Conservation (phyloP, 2,888 invertebrate species). For the Cybosia mesomella region DNA sequence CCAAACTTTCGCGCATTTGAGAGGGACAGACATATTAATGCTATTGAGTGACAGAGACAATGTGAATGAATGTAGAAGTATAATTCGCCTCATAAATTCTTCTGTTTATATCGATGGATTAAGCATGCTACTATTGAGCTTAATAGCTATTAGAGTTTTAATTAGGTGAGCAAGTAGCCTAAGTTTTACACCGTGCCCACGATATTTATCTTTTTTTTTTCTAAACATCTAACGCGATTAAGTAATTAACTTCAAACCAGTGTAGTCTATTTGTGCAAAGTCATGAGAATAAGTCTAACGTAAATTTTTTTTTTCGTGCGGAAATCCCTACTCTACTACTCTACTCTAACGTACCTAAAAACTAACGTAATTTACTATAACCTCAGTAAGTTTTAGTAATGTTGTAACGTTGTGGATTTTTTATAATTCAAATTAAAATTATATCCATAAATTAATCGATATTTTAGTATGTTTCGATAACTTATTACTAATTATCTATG, state of each 20-base stretch:
- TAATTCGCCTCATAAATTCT: background rate
- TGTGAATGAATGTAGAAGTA: background rate
- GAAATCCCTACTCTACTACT: too few relatives aligned
- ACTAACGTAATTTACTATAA: background rate
- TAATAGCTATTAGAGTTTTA: too few relatives aligned
- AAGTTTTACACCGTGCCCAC: slow-evolving; percentile 1
- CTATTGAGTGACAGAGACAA: slow-evolving; percentile 1
- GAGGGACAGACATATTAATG: background rate
- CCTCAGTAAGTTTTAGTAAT: background rate
- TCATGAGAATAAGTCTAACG: background rate
- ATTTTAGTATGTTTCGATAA: too few relatives aligned
- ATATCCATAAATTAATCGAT: too few relatives aligned
- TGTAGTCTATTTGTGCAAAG: background rate
- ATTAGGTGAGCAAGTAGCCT: background rate
- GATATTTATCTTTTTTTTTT: slow-evolving; percentile 7
- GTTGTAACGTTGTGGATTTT: background rate
- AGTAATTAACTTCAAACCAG: slow-evolving; percentile 14
- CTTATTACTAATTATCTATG: too few relatives aligned
- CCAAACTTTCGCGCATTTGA: slow-evolving; percentile 7
- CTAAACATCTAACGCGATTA: slow-evolving; percentile 18
- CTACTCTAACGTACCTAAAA: too few relatives aligned
- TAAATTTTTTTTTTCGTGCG: too few relatives aligned
- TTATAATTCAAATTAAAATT: too few relatives aligned
- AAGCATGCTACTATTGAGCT: background rate
- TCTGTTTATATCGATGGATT: background rate